Base-by-base conservation (phyloP, 2,888 invertebrate genomes). In the Neoscelio sp. region DNA sequence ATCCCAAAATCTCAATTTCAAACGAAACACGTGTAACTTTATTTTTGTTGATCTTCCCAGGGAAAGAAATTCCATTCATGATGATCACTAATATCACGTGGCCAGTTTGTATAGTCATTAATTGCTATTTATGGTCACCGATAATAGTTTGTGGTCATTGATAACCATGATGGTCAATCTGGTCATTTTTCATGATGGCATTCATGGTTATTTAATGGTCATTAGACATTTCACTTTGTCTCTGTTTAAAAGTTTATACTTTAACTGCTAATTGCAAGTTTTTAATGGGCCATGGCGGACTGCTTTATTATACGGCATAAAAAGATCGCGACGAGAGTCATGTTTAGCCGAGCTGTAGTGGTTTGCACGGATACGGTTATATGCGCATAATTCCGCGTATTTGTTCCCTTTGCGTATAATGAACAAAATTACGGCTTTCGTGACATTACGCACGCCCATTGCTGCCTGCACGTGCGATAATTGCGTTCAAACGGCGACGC, bases 251-350 rank as follows among this genome's bases (percentile, higher is more conserved):
- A 75, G 71, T 78, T 78, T 79, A 87, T 88, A 87, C 88, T 89
- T 88, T 88, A 89, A 89, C 89, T 89, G 89, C 88, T 90, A 89
- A 89, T 90, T 90, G 89, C 89, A 86, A 88, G 86, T 86, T 88
- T 89, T 89, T 87, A 89, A 89, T 88, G 87, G 89, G 82, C 86
- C 86, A 84, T 81, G 82, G 81, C 83, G 82, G 78, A 82, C 81
- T 81, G 82, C 82, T 82, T 84, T 86, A 83, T 85, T 84, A 79
- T 84, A 77, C 68, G 80, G 64, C 70, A 68, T 65, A 70, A 73
- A 78, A 70, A 75, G 60, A 74, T 35, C 77, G 67, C 70, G 74
- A 54, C 48, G 70, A 73, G 46, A 58, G 64, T 56, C 52, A 42
- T 52, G 74, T 65, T 68, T 67, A 13, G 46, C 44, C 38, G 71